A percentile compares a stretch with the other conserved stretches of the same genome.
Evolutionary conservation across 1,140 invertebrate genomes (phyloP).

Genomic region (Pseudomyrmex cubaensis): DNA sequence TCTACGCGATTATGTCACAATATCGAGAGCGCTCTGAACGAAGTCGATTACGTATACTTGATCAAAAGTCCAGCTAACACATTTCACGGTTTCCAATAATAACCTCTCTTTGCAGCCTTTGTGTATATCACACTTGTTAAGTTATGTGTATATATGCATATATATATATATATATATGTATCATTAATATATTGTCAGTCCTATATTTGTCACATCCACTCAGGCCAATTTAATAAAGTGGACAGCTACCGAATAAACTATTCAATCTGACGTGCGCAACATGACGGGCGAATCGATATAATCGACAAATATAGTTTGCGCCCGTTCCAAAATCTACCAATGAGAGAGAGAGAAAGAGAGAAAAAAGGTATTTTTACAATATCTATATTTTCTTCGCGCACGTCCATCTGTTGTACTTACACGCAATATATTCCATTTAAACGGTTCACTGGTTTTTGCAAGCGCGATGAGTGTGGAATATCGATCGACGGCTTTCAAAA

Average conservation of each 20-base stretch:
- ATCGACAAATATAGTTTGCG: neutral
- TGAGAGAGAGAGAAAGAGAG: no score
- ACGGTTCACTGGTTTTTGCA: neutral
- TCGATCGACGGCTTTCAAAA: neutral
- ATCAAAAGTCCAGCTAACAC: constrained; percentile 7
- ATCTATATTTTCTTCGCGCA: neutral
- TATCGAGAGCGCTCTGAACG: constrained; percentile 9
- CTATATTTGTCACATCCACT: constrained; percentile 31
- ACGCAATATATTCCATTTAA: constrained; percentile 26
- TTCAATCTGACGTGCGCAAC: neutral
- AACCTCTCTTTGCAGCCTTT: constrained; percentile 13
- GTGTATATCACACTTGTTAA: neutral
- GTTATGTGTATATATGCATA: neutral
- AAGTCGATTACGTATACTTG: neutral
- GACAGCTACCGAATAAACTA: constrained; percentile 7
- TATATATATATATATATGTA: no score
- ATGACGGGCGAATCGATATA: neutral
- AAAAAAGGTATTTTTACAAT: neutral
- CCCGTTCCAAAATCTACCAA: no score
- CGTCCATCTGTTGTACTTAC: neutral
- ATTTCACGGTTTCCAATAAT: constrained; percentile 7
- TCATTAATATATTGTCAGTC: constrained; percentile 15
- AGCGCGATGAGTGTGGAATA: neutral
- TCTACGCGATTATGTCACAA: neutral
- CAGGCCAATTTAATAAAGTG: constrained; percentile 37